These are phyloP conservation scores for Xiphophorus hellerii DNA, from an alignment of 2,113 vertebrate species.

Conservation along the genomic window DNA sequence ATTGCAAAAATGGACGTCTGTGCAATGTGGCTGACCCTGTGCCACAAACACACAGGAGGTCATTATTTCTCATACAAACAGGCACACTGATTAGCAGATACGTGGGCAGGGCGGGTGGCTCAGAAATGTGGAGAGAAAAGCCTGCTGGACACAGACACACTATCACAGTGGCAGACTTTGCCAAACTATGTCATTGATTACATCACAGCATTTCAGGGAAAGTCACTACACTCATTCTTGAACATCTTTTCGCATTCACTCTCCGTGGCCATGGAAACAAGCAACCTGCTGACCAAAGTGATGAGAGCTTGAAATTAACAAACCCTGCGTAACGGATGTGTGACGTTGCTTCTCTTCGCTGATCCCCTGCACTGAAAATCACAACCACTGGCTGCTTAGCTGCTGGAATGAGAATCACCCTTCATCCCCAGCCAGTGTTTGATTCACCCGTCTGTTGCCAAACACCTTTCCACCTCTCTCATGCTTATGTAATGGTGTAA, in stretches of 20 bases:
- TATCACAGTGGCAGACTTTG: not conserved
- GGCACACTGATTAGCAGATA: slow-evolving; percentile 5
- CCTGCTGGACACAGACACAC: not conserved
- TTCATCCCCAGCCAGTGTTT: slow-evolving; percentile 1
- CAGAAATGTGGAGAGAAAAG: slow-evolving; percentile 2
- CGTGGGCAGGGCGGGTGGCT: slow-evolving; percentile 5
- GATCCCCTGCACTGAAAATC: slow-evolving; percentile 4
- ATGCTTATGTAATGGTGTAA: slow-evolving; percentile 46
- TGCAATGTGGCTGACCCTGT: slow-evolving; percentile 29
- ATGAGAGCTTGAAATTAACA: slow-evolving; percentile 35
- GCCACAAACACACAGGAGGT: slow-evolving; percentile 1
- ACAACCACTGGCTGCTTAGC: slow-evolving; percentile 2
- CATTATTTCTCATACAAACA: slow-evolving; percentile 21
- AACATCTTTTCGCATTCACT: slow-evolving; percentile 44
- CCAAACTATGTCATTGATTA: slow-evolving; percentile 35
- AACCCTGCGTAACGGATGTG: slow-evolving; percentile 23
- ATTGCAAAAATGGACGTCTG: slow-evolving; percentile 9
- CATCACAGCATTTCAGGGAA: slow-evolving; percentile 47
- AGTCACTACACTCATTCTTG: slow-evolving; percentile 46
- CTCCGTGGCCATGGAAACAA: slow-evolving; percentile 68
- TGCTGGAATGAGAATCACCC: not conserved
- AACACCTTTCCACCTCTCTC: slow-evolving; percentile 19
- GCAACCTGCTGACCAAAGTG: slow-evolving; percentile 33
- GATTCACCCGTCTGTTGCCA: slow-evolving; percentile 19
- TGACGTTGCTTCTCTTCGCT: not conserved